These are phyloP conservation scores for Ephestia elutella DNA, from an alignment of 1,140 invertebrate species.

Conservation along the genomic window DNA sequence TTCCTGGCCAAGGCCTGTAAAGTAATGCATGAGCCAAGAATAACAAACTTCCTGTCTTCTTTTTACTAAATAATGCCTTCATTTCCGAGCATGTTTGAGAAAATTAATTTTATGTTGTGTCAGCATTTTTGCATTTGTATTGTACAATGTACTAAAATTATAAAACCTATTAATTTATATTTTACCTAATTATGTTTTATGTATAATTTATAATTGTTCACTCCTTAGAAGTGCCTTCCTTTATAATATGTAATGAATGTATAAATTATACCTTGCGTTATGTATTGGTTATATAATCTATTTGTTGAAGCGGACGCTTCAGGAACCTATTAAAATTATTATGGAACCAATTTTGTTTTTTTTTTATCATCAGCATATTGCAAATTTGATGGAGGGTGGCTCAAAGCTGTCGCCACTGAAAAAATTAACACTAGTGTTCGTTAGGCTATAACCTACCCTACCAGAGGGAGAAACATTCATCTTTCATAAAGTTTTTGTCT, in stretches of 20 bases:
- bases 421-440: too few relatives aligned
- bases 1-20: too few relatives aligned
- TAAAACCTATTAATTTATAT: not conserved
- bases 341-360: not conserved
- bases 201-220: not conserved
- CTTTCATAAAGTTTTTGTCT: too few relatives aligned
- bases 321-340: not conserved
- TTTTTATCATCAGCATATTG: not conserved
- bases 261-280: constrained; percentile 7
- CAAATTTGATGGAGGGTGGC: too few relatives aligned
- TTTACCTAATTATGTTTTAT: too few relatives aligned
- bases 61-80: too few relatives aligned
- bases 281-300: constrained; percentile 10
- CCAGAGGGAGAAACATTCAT: too few relatives aligned
- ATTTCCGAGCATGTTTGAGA: too few relatives aligned
- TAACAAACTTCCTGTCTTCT: too few relatives aligned
- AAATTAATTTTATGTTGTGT: not conserved
- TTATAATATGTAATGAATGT: constrained; percentile 9
- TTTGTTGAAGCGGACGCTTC: not conserved
- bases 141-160: not conserved
- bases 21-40: too few relatives aligned
- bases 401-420: too few relatives aligned
- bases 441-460: too few relatives aligned
- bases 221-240: constrained; percentile 34
- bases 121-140: not conserved